phyloP scores from a whole-genome alignment of 1,140 invertebrate species.

The Trialeurodes vaporariorum region DNA sequence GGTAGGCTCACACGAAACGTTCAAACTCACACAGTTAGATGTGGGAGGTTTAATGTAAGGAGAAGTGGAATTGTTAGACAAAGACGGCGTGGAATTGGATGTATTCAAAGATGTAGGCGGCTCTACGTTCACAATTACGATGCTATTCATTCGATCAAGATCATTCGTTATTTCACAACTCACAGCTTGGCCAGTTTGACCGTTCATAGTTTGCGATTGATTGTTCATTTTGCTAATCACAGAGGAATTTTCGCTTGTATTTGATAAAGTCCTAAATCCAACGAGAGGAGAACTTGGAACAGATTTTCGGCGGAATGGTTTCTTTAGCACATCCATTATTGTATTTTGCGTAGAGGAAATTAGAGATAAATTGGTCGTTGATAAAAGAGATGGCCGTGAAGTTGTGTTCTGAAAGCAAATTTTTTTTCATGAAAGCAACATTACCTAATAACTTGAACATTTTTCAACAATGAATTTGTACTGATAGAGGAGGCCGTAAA shows the following conservation, averaged over 20 bases:
- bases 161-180: background rate
- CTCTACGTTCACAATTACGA: slow-evolving; percentile 13
- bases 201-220: background rate
- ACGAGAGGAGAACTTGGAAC: slow-evolving; percentile 45
- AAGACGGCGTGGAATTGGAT: slow-evolving; percentile 2
- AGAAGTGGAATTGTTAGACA: background rate
- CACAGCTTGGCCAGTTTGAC: background rate
- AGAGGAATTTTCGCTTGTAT: background rate
- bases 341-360: slow-evolving; percentile 27
- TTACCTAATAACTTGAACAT: too few relatives aligned
- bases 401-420: background rate
- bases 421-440: background rate
- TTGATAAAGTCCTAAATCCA: background rate
- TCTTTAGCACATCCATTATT: slow-evolving; percentile 44
- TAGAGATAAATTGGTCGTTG: background rate
- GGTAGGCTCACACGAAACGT: background rate
- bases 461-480: too few relatives aligned
- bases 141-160: background rate
- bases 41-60: slow-evolving; percentile 4
- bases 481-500: too few relatives aligned
- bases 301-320: slow-evolving; percentile 52
- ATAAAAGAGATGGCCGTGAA: background rate
- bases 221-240: too few relatives aligned
- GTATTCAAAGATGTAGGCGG: background rate
- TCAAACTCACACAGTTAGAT: slow-evolving; percentile 11